Evolutionary conservation across 2,113 vertebrate genomes (phyloP).

Genomic region (Boulengeromyrus knoepffleri): DNA sequence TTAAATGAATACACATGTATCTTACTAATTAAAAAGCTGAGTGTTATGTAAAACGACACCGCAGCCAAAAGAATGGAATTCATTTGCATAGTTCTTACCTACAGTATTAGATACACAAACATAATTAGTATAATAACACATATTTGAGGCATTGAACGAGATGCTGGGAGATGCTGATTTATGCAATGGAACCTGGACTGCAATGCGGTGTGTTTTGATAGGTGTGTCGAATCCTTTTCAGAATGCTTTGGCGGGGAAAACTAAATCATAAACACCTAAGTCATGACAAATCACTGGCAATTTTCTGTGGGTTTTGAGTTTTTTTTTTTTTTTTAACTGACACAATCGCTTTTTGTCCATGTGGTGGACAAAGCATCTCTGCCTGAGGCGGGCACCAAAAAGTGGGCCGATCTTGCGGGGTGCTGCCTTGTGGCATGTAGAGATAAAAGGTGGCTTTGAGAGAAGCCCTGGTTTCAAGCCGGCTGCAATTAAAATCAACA

Average conservation of each 20-base stretch:
- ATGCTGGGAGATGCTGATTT: not conserved
- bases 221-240: not conserved
- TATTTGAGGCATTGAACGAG: conserved; percentile 4
- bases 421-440: not conserved
- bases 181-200: not conserved
- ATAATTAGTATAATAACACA: conserved; percentile 21
- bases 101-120: conserved; percentile 10
- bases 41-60: not conserved
- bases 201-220: not conserved
- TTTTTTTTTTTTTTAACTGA: not conserved
- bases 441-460: conserved; percentile 23
- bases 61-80: conserved; percentile 7
- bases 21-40: conserved; percentile 17
- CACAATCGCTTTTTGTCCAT: not conserved
- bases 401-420: not conserved
- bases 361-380: not conserved
- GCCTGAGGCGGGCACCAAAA: not conserved
- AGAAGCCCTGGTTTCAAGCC: conserved; percentile 44
- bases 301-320: not conserved
- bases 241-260: not conserved
- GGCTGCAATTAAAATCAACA: conserved; percentile 46
- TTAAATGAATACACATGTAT: conserved; percentile 6
- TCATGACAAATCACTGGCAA: not conserved
- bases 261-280: not conserved
- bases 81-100: conserved; percentile 22